These are phyloP conservation scores for Gymnothorax javanicus DNA, from an alignment of 2,797 vertebrate species.

Conservation along the genomic window DNA sequence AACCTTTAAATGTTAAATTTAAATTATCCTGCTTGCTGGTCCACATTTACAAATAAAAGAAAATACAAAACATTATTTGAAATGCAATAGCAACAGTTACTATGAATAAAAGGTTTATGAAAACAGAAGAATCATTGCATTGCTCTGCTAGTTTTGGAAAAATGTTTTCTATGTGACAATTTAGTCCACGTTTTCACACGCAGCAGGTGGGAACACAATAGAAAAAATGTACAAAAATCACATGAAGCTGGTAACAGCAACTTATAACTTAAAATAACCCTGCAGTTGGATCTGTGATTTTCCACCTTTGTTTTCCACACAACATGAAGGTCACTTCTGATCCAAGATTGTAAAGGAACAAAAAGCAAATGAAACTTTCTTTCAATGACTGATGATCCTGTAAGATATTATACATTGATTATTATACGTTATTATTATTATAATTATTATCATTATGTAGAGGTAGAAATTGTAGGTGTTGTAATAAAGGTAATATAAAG, in stretches of 20 bases:
- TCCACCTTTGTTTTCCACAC: not conserved
- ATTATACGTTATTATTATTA: not conserved
- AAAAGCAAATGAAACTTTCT: not conserved
- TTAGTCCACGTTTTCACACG: constrained; percentile 7
- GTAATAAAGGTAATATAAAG: not conserved
- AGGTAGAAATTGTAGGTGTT: not conserved
- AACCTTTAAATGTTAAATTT: constrained; percentile 13
- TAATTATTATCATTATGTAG: not conserved
- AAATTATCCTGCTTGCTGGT: not conserved
- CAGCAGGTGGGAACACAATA: not conserved
- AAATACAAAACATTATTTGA: constrained; percentile 8
- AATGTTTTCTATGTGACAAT: constrained; percentile 10
- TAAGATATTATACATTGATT: not conserved
- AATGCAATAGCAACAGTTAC: constrained; percentile 12
- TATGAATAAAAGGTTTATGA: not conserved
- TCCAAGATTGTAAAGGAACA: not conserved
- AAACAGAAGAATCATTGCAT: not conserved
- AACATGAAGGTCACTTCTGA: constrained; percentile 24
- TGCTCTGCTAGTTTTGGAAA: not conserved
- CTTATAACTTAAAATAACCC: not conserved
- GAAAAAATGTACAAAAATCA: not conserved
- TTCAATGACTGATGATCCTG: not conserved
- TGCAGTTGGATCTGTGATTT: not conserved
- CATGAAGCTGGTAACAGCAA: constrained; percentile 5
- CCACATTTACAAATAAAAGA: not conserved